Conservation (phyloP, 1,140 invertebrate species). For the Pomacea maculata region DNA sequence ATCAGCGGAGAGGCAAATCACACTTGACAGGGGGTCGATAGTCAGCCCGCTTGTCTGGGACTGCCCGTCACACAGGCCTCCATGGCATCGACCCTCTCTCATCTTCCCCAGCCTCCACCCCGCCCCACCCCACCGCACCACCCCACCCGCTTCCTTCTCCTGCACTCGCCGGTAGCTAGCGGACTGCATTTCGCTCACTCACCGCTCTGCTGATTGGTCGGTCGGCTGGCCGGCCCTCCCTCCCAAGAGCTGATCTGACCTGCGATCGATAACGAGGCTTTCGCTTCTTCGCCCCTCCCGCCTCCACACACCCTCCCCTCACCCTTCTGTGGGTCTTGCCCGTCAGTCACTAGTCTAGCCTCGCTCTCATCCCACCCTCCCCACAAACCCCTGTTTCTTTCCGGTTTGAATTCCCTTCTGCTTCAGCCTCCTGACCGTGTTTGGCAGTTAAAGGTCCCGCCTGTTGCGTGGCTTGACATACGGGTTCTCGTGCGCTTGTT, state of each 20-base stretch:
- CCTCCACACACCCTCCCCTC: not conserved
- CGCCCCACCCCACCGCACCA: not conserved
- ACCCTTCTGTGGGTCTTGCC: not conserved
- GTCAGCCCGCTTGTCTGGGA: conserved; percentile 15
- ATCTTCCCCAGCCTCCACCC: no score
- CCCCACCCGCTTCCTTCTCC: not conserved
- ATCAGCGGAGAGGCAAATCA: conserved; percentile 19
- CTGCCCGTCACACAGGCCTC: not conserved
- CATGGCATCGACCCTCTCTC: no score
- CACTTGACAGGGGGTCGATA: conserved; percentile 22
- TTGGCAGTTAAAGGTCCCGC: no score
- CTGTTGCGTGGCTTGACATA: no score
- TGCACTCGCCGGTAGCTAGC: not conserved
- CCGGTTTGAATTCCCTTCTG: no score
- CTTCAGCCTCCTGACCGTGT: no score
- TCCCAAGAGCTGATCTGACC: not conserved
- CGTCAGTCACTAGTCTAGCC: not conserved
- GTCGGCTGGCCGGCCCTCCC: no score
- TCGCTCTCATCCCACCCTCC: not conserved
- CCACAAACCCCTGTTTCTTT: not conserved
- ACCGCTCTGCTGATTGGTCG: not conserved
- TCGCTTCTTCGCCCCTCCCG: not conserved
- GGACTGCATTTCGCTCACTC: not conserved
- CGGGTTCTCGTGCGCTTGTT: no score
- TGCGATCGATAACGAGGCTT: not conserved